phyloP scores from a whole-genome alignment of 2,797 vertebrate genomes.

The Anguilla anguilla region DNA sequence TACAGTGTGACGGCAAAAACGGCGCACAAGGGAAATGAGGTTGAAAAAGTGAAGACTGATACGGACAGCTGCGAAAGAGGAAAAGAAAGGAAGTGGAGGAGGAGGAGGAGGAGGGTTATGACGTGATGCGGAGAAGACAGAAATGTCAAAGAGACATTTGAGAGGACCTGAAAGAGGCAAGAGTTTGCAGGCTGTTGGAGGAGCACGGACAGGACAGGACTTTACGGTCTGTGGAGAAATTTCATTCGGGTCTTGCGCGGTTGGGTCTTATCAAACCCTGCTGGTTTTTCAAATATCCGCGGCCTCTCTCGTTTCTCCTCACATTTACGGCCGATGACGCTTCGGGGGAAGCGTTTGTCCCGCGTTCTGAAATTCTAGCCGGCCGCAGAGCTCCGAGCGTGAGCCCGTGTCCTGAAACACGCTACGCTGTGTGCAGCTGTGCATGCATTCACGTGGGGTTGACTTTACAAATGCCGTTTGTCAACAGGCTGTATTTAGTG shows the following conservation, averaged over 20 bases:
- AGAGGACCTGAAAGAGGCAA: too few species aligned
- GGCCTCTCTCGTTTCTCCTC: background rate
- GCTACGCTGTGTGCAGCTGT: slow-evolving; percentile 60
- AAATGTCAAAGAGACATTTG: background rate
- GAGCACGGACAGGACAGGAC: too few species aligned
- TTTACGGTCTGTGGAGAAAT: background rate
- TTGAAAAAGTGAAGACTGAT: background rate
- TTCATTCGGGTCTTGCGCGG: background rate
- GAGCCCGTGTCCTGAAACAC: slow-evolving; percentile 36
- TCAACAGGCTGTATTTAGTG: slow-evolving; percentile 72
- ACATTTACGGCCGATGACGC: background rate
- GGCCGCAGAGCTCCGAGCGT: slow-evolving; percentile 36
- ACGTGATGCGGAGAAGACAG: background rate
- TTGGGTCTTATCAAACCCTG: background rate
- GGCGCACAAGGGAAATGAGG: background rate
- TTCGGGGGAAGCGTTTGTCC: slow-evolving; percentile 57
- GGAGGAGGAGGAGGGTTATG: background rate
- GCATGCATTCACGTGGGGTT: slow-evolving; percentile 60
- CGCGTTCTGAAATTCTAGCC: slow-evolving; percentile 60
- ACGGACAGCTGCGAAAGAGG: background rate
- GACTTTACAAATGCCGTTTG: slow-evolving; percentile 72
- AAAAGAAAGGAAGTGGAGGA: background rate
- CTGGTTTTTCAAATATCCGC: background rate
- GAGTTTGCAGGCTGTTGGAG: too few species aligned
- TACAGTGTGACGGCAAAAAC: background rate